Evolutionary conservation across 2,113 vertebrate species (phyloP), one percentile per base, ranked within the genome.

Genomic region (Labeo catla): DNA sequence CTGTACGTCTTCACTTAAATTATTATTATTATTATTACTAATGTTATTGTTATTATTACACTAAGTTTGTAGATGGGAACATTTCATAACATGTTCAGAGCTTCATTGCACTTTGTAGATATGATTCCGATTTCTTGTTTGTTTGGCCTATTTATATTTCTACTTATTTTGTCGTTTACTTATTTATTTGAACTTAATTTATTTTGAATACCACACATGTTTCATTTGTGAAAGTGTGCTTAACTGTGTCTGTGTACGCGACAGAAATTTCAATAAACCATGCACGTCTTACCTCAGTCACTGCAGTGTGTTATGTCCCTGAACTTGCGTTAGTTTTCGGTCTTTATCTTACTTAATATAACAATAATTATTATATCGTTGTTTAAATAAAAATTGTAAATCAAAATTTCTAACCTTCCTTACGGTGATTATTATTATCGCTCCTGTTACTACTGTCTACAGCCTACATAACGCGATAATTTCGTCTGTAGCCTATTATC

Each of bases 191-290:
- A 91, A 91, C 88, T 88, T 93, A 92, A 96, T 95, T 95, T 95
- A 95, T 95, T 96, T 95, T 84, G 73, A 90, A 92, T 88, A 87
- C 84, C 66, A 81, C 87, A 81, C 91, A 86, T 87, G 90, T 93
- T 94, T 95, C 92, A 93, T 95, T 95, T 95, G 94, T 95, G 94
- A 92, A 92, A 91, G 94, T 95, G 94, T 96, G 94, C 92, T 95
- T 94, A 92, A 93, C 92, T 96, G 96, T 96, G 96, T 97, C 95
- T 95, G 94, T 97, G 95, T 96, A 96, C 94, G 94, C 94, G 95
- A 93, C 95, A 95, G 95, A 95, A 96, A 95, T 94, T 96, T 93
- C 93, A 98, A 97, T 97, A 97, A 98, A 97, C 92, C 94, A 94
- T 96, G 97, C 96, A 97, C 96, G 96, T 97, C 96, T 96, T 96